Base-by-base conservation (phyloP, 2,797 vertebrate genomes). In the Dermochelys coriacea region DNA sequence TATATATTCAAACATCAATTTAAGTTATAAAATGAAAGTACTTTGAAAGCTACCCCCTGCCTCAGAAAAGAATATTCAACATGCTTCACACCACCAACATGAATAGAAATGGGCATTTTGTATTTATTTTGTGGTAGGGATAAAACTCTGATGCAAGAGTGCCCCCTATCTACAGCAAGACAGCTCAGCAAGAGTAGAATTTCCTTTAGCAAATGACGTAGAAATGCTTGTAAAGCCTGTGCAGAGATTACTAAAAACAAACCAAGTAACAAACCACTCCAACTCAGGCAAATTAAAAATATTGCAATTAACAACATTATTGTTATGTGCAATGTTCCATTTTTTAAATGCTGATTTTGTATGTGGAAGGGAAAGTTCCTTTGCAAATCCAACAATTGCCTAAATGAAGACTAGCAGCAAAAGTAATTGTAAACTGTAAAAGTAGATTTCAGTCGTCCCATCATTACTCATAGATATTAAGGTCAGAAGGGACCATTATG, bases 81-180 rank as follows among this genome's bases (percentile, higher is more conserved):
- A 21, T 2, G 14, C 74, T 49, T 77, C 74, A 47, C 21, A 12
- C 1, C 31, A 77, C 25, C 74, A 77, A 0, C 52, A 1, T 0
- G 8, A 59, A 68, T 31, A 3, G 57, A 45, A 75, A 77, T 12
- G 5, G n/a, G 19, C 49, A 37, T 47, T 77, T 45, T 55, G 50
- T 57, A 74, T 2, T 81, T 6, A 3, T 29, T 1, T 41, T 1
- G 4, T 14, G 0, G 1, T 2, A 23, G 50, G 37, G 45, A 80
- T 4, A 1, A 0, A 57, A 83, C 34, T 85, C 34, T 8, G 6
- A 83, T 90, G 84, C 96, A 89, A 96, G 91, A 96, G 96, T 80
- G 95, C 96, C 85, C 97, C 85, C 97, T 97, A 45, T 51, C 95
- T 83, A 91, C 12, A 2, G 1, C 0, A 78, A 55, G 11, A 54